Conservation (phyloP, 2,888 invertebrate species). For the Dolichopus griseipennis region DNA sequence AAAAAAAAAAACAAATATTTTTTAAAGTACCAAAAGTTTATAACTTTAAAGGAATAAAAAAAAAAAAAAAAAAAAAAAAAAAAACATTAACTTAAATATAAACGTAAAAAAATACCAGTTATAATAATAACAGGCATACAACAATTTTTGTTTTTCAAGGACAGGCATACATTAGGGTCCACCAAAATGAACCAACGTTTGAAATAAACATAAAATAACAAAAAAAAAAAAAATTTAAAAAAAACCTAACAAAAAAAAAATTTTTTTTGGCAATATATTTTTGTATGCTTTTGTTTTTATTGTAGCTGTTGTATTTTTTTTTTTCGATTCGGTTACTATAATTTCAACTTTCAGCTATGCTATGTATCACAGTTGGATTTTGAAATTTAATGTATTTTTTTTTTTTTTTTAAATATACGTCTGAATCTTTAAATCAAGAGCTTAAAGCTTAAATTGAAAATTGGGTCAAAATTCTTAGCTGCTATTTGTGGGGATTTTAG, state of each 20-base stretch:
- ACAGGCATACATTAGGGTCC: neutral
- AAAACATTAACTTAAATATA: neutral
- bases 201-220: too few relatives aligned
- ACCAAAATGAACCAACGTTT: neutral
- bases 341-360: neutral
- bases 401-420: too few relatives aligned
- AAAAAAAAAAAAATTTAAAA: neutral
- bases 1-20: neutral
- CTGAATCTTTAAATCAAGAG: too few relatives aligned
- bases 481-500: too few relatives aligned
- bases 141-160: neutral
- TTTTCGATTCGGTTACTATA: neutral
- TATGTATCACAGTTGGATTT: neutral
- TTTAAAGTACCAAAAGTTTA: neutral
- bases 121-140: neutral
- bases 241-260: neutral
- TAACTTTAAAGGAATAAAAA: neutral
- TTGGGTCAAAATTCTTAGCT: too few relatives aligned
- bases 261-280: neutral
- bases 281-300: neutral
- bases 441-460: too few relatives aligned
- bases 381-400: too few relatives aligned
- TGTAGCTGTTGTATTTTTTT: neutral
- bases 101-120: neutral
- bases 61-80: neutral